phyloP scores from a whole-genome alignment of 2,113 vertebrate genomes.

The Calyptommatus sinebrachiatus region DNA sequence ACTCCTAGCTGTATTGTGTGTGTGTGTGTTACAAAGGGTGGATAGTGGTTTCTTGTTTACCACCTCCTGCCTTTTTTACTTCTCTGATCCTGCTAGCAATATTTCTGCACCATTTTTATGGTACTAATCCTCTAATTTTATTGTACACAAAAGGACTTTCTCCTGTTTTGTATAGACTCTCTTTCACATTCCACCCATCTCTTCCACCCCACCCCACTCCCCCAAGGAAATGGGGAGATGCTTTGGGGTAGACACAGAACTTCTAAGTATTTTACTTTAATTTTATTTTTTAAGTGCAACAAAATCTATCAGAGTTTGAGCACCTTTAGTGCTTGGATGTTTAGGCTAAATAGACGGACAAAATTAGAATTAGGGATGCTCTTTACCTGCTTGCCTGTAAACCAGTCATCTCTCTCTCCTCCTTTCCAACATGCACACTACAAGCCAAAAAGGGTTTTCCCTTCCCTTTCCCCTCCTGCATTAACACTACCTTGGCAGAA shows the following conservation, averaged over 20 bases:
- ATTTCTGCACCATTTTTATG: neutral
- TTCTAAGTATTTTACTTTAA: constrained; percentile 42
- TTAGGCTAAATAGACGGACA: neutral
- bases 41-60: too few relatives aligned
- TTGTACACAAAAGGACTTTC: neutral
- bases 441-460: neutral
- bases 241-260: constrained; percentile 8
- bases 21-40: too few relatives aligned
- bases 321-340: constrained; percentile 9
- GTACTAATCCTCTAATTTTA: constrained; percentile 1
- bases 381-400: neutral
- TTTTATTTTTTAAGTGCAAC: constrained; percentile 68
- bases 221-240: neutral
- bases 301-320: constrained; percentile 66
- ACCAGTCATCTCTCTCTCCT: neutral
- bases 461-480: neutral
- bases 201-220: too few relatives aligned
- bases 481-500: constrained; percentile 14
- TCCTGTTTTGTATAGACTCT: too few relatives aligned
- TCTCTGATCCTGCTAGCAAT: neutral
- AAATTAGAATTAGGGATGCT: neutral
- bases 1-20: neutral
- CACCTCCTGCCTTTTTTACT: too few relatives aligned
- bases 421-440: neutral
- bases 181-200: too few relatives aligned